These are phyloP conservation scores for Knipowitschia caucasica DNA, from an alignment of 2,797 vertebrate species.

Conservation along the genomic window DNA sequence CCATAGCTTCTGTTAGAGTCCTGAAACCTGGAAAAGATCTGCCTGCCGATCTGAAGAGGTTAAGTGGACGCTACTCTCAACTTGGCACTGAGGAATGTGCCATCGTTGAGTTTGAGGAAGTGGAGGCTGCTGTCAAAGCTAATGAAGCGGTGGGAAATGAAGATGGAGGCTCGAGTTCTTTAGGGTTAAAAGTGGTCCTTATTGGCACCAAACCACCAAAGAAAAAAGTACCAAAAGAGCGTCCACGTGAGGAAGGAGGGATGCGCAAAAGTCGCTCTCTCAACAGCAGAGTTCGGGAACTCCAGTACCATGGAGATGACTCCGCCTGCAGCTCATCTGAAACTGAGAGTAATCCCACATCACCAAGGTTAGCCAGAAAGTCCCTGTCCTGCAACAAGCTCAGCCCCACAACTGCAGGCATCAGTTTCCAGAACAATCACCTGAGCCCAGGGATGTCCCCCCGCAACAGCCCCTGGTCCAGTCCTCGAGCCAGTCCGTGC, in stretches of 20 bases:
- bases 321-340: conserved; percentile 95
- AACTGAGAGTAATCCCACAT: conserved; percentile 90
- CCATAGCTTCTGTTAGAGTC: conserved; percentile 89
- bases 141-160: conserved; percentile 80
- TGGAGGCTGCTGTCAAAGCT: conserved; percentile 88
- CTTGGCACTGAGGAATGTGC: conserved; percentile 89
- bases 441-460: conserved; percentile 90
- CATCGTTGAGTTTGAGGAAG: conserved; percentile 94
- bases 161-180: conserved; percentile 47
- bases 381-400: conserved; percentile 79
- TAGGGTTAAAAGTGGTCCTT: conserved; percentile 85
- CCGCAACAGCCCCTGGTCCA: conserved; percentile 92
- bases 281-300: conserved; percentile 90
- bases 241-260: conserved; percentile 76
- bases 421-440: conserved; percentile 81
- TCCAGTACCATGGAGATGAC: conserved; percentile 90
- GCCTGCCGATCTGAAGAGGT: conserved; percentile 87
- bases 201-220: conserved; percentile 94
- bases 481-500: conserved; percentile 82
- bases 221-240: conserved; percentile 90
- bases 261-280: conserved; percentile 81
- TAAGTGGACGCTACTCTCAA: conserved; percentile 88
- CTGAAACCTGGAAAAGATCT: conserved; percentile 91
- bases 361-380: conserved; percentile 83
- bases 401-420: conserved; percentile 76